These are phyloP conservation scores for Hippocampus barbouri DNA, from an alignment of 2,113 vertebrate species.

Conservation along the genomic window DNA sequence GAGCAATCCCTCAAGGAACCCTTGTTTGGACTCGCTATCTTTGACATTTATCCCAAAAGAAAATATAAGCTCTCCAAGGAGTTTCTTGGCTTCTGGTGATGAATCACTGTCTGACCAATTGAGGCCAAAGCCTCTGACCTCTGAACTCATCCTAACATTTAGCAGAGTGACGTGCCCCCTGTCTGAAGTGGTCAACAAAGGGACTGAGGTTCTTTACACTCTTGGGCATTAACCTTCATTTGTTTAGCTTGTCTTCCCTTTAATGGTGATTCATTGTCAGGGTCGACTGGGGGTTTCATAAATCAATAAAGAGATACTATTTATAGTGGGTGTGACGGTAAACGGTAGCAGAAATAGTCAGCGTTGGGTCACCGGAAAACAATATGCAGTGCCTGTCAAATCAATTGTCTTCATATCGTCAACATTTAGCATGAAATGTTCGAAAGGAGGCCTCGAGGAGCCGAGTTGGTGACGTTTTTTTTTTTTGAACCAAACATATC, in stretches of 20 bases:
- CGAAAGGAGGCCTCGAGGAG: no score
- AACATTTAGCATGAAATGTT: no score
- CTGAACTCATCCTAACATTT: constrained; percentile 31
- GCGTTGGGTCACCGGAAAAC: no score
- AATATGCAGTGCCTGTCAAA: no score
- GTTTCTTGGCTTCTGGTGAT: constrained; percentile 5
- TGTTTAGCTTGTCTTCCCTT: no score
- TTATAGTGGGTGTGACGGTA: neutral
- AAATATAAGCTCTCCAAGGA: neutral
- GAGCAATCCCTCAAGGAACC: no score
- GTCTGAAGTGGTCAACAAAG: neutral
- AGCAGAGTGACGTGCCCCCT: neutral
- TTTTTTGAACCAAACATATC: no score
- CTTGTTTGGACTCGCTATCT: neutral
- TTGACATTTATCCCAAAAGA: neutral
- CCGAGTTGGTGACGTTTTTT: no score
- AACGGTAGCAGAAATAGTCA: neutral
- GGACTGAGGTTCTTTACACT: no score
- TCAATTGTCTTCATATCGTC: no score
- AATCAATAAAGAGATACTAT: neutral
- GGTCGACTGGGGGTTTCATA: neutral
- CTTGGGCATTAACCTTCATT: neutral
- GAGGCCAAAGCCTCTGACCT: constrained; percentile 38
- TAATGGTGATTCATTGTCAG: no score
- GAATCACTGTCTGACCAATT: constrained; percentile 58